A percentile compares a stretch with the other conserved stretches of the same genome.
These are phyloP conservation scores for Channa maculata DNA, from an alignment of 2,113 vertebrate genomes.

Conservation along the genomic window DNA sequence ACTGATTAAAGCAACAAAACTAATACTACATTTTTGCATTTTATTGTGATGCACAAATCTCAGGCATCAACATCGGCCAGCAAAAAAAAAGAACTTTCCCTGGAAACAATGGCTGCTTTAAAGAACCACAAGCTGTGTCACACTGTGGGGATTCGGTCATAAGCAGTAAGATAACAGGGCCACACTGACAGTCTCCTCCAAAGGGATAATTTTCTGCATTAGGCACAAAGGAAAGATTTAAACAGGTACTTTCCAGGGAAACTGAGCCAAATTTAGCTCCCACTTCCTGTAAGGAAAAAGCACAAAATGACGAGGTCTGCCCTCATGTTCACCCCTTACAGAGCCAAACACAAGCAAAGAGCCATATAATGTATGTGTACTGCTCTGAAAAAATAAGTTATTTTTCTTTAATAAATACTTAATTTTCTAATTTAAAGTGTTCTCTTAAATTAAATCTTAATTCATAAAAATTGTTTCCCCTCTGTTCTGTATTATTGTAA, in stretches of 20 bases:
- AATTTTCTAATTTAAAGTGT: no score
- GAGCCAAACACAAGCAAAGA: constrained; percentile 1
- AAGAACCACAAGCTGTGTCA: constrained; percentile 6
- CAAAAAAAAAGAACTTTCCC: constrained; percentile 19
- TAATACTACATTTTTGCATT: constrained; percentile 3
- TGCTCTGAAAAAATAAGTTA: no score
- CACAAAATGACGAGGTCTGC: constrained; percentile 32
- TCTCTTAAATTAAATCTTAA: no score
- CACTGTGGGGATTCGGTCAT: constrained; percentile 18
- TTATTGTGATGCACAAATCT: neutral
- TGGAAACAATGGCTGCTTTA: constrained; percentile 25
- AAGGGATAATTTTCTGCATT: constrained; percentile 52
- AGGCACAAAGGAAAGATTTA: constrained; percentile 41
- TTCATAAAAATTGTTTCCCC: no score
- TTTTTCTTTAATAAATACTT: no score
- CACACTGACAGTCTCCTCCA: constrained; percentile 31
- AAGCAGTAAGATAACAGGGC: constrained; percentile 47
- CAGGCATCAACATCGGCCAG: constrained; percentile 17
- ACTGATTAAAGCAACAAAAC: neutral
- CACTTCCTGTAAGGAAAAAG: constrained; percentile 49
- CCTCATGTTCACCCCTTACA: neutral
- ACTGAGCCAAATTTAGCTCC: constrained; percentile 49
- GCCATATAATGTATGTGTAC: no score
- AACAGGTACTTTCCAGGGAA: constrained; percentile 56
- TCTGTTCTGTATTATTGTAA: no score